A percentile compares a stretch with the other conserved stretches of the same genome.
Conservation (phyloP, 2,888 invertebrate genomes). For the Thecocarcelia acutangulata region DNA sequence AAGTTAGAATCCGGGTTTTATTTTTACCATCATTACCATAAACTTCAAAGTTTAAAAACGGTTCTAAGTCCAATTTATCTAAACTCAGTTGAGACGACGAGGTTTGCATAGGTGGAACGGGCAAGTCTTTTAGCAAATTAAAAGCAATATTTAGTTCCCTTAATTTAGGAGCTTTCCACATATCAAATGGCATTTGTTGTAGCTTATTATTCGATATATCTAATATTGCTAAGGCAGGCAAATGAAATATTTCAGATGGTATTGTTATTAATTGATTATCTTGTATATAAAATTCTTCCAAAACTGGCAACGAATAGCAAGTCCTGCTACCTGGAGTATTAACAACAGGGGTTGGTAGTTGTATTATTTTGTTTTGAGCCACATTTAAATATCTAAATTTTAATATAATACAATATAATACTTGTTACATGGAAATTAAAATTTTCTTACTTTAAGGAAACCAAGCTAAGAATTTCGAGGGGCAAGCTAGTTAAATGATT, state of each 20-base stretch:
- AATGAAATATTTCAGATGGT: constrained; percentile 90
- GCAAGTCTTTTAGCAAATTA: constrained; percentile 91
- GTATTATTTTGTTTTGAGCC: constrained; percentile 93
- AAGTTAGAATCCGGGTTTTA: constrained; percentile 74
- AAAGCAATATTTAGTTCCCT: constrained; percentile 94
- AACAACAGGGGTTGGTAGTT: constrained; percentile 83
- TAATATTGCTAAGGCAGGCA: constrained; percentile 89
- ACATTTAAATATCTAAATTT: constrained; percentile 87
- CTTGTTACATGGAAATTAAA: not conserved
- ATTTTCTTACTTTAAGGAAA: constrained; percentile 85
- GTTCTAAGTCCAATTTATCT: constrained; percentile 77
- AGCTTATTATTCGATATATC: constrained; percentile 98
- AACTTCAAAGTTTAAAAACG: constrained; percentile 75
- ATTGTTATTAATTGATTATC: constrained; percentile 93
- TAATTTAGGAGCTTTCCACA: constrained; percentile 93
- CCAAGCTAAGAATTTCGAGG: constrained; percentile 89
- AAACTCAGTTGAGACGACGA: constrained; percentile 78
- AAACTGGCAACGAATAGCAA: constrained; percentile 86
- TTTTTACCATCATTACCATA: constrained; percentile 69
- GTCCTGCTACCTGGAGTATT: constrained; percentile 68
- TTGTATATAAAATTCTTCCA: constrained; percentile 95
- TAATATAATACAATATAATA: not conserved
- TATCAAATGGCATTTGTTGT: constrained; percentile 88
- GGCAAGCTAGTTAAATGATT: constrained; percentile 92
- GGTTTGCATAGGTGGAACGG: constrained; percentile 82